Conservation (phyloP, 2,797 vertebrate genomes). For the Clarias fuscus region DNA sequence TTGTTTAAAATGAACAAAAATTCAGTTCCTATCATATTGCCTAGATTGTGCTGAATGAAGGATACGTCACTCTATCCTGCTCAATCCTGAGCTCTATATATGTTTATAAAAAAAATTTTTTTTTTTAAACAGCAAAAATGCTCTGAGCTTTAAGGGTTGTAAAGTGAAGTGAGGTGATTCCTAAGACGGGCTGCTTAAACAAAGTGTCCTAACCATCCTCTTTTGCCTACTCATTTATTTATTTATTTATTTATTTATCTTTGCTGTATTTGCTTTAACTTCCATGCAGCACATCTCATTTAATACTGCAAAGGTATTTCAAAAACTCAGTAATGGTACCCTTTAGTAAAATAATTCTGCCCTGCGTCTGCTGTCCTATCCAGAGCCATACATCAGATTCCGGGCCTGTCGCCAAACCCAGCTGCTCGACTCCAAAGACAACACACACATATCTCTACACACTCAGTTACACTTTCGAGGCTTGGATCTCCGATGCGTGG, state of each 20-base stretch:
- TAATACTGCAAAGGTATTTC: not conserved
- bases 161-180: too few species aligned
- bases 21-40: too few species aligned
- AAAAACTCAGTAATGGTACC: conserved; percentile 2
- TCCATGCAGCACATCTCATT: not conserved
- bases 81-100: too few species aligned
- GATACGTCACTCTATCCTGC: too few species aligned
- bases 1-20: too few species aligned
- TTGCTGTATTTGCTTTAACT: not conserved
- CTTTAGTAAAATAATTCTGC: conserved; percentile 19
- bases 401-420: conserved; percentile 11
- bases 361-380: conserved; percentile 34
- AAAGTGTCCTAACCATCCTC: too few species aligned
- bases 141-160: too few species aligned
- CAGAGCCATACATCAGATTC: conserved; percentile 9
- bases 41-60: too few species aligned
- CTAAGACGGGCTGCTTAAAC: too few species aligned
- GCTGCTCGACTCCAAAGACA: conserved; percentile 33
- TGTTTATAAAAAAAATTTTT: too few species aligned
- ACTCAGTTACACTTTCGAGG: not conserved
- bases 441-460: conserved; percentile 1
- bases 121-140: too few species aligned
- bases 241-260: too few species aligned
- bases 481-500: not conserved
- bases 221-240: not conserved